phyloP scores from a whole-genome alignment of 2,888 invertebrate species.

The Drosophila demipolita region DNA sequence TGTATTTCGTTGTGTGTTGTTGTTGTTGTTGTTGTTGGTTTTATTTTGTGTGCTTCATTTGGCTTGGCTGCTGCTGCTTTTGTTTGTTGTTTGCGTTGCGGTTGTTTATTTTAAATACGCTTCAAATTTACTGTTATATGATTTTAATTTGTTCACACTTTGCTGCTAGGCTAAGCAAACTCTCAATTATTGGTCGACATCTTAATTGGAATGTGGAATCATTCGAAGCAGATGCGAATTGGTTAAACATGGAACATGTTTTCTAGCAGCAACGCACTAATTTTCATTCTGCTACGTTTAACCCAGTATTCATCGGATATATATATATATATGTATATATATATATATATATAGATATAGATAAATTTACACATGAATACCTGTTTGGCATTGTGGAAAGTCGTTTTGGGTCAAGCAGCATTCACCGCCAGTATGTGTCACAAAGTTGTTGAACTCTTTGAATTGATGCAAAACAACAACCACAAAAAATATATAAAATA shows the following conservation, averaged over 20 bases:
- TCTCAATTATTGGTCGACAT: slow-evolving; percentile 22
- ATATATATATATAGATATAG: neutral
- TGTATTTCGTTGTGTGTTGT: slow-evolving; percentile 29
- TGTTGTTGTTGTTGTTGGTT: slow-evolving; percentile 24
- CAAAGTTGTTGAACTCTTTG: slow-evolving; percentile 69
- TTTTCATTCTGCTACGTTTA: slow-evolving; percentile 1
- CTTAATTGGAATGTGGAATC: slow-evolving; percentile 60
- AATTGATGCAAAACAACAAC: slow-evolving; percentile 31
- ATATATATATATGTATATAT: neutral
- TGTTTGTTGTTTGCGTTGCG: slow-evolving; percentile 22
- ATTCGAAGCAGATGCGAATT: slow-evolving; percentile 5
- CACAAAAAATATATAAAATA: neutral
- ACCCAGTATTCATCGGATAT: neutral
- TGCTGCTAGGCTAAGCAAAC: slow-evolving; percentile 6
- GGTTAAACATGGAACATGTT: neutral
- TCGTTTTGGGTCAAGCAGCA: slow-evolving; percentile 45
- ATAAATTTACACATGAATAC: neutral
- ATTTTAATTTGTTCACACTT: slow-evolving; percentile 72
- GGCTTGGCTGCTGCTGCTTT: slow-evolving; percentile 19
- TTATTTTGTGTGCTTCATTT: slow-evolving; percentile 9
- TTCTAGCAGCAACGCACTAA: slow-evolving; percentile 1
- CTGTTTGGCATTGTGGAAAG: neutral
- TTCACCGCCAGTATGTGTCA: slow-evolving; percentile 55
- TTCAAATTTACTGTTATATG: slow-evolving; percentile 79
- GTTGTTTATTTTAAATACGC: slow-evolving; percentile 70